Evolutionary conservation across 2,888 invertebrate species (phyloP).

Genomic region (Branchellion lobata): DNA sequence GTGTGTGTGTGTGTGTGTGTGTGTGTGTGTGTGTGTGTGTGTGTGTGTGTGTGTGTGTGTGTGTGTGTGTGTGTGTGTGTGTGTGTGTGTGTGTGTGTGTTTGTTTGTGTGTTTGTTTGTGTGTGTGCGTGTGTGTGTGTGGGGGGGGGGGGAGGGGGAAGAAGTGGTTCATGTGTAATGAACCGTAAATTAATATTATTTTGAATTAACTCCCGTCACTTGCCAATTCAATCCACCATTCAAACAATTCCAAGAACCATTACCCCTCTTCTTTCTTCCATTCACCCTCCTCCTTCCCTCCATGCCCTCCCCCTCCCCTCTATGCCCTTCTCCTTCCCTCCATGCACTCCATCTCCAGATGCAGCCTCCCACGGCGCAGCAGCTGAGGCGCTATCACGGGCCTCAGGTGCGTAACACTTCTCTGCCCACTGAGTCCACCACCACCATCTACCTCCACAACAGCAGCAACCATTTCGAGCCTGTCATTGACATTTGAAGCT

Average conservation of each 20-base stretch:
- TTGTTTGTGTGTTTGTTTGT: not conserved
- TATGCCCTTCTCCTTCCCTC: not conserved
- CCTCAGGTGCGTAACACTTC: not conserved
- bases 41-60: not conserved
- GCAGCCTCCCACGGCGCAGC: not conserved
- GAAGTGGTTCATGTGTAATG: too few relatives aligned
- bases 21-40: constrained; percentile 6
- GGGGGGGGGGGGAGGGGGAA: not conserved
- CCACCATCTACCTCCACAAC: constrained; percentile 44
- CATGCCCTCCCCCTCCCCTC: not conserved
- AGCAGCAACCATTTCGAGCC: constrained; percentile 45
- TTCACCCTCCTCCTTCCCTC: not conserved
- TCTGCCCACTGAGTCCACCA: constrained; percentile 27
- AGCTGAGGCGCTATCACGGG: not conserved
- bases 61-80: not conserved
- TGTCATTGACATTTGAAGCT: constrained; percentile 36
- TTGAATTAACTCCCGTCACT: too few relatives aligned
- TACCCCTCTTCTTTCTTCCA: not conserved
- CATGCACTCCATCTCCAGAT: not conserved
- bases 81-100: not conserved
- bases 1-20: not conserved
- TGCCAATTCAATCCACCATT: too few relatives aligned
- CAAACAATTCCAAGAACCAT: too few relatives aligned
- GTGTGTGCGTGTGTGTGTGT: not conserved
- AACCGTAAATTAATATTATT: not conserved